Evolutionary conservation across 2,888 invertebrate species (phyloP), one percentile per base, ranked within the genome.

Genomic region (Kryphioiulus occultus): DNA sequence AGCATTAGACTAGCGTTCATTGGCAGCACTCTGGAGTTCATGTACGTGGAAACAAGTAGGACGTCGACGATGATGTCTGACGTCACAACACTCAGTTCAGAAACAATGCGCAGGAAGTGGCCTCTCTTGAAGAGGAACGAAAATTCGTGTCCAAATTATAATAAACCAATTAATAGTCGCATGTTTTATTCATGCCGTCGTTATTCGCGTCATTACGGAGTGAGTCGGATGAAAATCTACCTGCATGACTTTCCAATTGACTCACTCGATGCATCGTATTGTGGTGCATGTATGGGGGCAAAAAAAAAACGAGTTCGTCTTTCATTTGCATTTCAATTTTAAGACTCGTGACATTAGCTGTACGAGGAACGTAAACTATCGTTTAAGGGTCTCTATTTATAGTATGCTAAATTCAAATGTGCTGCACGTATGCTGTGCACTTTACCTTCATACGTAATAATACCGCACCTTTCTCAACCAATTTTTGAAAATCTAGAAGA

Each of bases 61-160:
- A 68, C 68, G 68, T 7, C 26, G 78, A 15, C 15, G 30, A 78
- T 78, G 78, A 30, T 17, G 78, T n/a, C 22, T 7, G 68, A n/a
- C n/a, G n/a, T n/a, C n/a, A n/a, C n/a, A n/a, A n/a, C 22, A 26
- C 39, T 39, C 39, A 9, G 30, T 78, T 78, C 15, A 17, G 26
- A 78, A 78, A 78, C 78, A 78, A 78, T 78, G 78, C 15, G 78
- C 78, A 30, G 78, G 78, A 78, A 78, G 78, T 78, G 78, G 78
- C 78, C 78, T 78, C 78, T 78, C 78, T 30, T 30, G 78, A 78
- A 10, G 78, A 78, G 78, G 78, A 78, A 78, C 78, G 17, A 26
- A 78, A 68, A 68, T 68, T 68, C 68, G 68, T 68, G 68, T 68
- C n/a, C 12, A 78, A 78, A 78, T 78, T 78, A 78, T 78, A 78